Evolutionary conservation across 2,113 vertebrate genomes (phyloP), one percentile per base, ranked within the genome.

Genomic region (Pomatorhinus ruficollis): DNA sequence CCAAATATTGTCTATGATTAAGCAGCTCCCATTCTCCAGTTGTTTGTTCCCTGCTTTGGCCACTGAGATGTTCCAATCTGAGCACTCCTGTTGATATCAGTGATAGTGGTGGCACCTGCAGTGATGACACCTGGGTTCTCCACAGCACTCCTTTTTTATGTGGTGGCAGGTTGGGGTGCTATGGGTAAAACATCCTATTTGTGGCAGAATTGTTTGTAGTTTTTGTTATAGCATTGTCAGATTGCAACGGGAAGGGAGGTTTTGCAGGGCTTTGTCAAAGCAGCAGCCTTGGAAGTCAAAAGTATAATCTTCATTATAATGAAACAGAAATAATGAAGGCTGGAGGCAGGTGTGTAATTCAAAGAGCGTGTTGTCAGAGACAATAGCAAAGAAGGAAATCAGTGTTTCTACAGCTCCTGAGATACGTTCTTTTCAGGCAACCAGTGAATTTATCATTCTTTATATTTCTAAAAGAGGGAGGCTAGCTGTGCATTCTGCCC

Each of bases 321-420:
- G 92, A 86, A 86, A 47, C 35, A 15, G 92, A 94, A 90, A 86
- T 92, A 90, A 90, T 61, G 76, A 93, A 89, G 83, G 61, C 86
- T 90, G 59, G 84, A 87, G 93, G 89, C 75, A 93, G 83, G 52
- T 90, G 37, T 69, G n/a, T 95, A 86, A 81, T 97, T 94, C 94
- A 92, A n/a, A 40, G 65, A 86, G 50, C 23, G 5, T 76, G 47
- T 88, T 86, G 17, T 87, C 68, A 77, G 79, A n/a, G 90, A 37
- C 88, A 75, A 53, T 37, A 44, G 52, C 57, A 45, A 71, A 80
- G 94, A 82, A 50, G 59, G 49, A 87, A 89, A 59, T 8, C 13
- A 89, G 37, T 85, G 84, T 85, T 89, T 81, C 69, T 82, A 28
- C 80, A 64, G 15, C 53, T 76, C 68, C 63, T 47, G 33, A 91